A percentile compares a stretch with the other conserved stretches of the same genome.
These are phyloP conservation scores for Drosophila melanosoma DNA, from an alignment of 2,888 invertebrate species.

Conservation along the genomic window DNA sequence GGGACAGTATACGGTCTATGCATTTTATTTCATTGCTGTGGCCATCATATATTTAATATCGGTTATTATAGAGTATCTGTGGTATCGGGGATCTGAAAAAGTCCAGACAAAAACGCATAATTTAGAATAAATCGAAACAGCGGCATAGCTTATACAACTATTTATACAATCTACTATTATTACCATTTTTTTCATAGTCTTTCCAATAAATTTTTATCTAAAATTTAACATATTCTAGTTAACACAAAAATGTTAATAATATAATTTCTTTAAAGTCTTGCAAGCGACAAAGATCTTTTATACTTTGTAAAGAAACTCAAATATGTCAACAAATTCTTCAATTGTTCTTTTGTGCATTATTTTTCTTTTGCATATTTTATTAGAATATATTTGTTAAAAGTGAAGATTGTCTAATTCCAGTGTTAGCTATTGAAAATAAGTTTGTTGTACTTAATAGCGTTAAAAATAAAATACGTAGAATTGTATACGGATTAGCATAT, in stretches of 20 bases:
- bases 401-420: neutral
- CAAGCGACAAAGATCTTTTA: neutral
- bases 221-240: neutral
- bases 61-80: slow-evolving; percentile 74
- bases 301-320: neutral
- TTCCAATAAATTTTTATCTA: neutral
- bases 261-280: too few species aligned
- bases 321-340: neutral
- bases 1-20: slow-evolving; percentile 82
- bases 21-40: slow-evolving; percentile 82
- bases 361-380: neutral
- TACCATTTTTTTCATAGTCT: neutral
- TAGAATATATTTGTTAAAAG: neutral
- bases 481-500: slow-evolving; percentile 6
- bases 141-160: neutral
- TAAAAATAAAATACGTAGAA: slow-evolving; percentile 1
- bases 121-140: slow-evolving; percentile 40
- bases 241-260: neutral
- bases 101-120: slow-evolving; percentile 37
- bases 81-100: slow-evolving; percentile 30
- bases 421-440: neutral
- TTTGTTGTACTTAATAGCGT: slow-evolving; percentile 42
- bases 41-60: slow-evolving; percentile 79
- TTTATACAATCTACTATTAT: neutral
- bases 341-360: neutral